phyloP scores from a whole-genome alignment of 2,888 invertebrate species.

The Cheilosia vernalis region DNA sequence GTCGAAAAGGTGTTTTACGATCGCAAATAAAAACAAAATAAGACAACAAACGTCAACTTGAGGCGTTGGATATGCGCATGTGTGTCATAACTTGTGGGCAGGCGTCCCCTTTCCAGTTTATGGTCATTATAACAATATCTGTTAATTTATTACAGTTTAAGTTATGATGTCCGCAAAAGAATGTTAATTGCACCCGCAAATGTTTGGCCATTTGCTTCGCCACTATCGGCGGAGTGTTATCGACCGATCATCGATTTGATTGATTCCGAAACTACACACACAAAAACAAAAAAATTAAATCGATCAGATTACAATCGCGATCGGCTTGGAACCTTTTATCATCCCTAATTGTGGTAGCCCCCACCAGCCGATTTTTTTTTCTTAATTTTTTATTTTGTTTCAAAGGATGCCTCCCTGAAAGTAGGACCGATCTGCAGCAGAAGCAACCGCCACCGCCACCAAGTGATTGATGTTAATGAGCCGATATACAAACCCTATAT shows the following conservation, averaged over 20 bases:
- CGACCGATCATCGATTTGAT: constrained; percentile 62
- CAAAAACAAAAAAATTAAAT: constrained; percentile 35
- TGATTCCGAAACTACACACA: constrained; percentile 29
- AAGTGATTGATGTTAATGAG: constrained; percentile 74
- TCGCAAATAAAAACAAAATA: background rate
- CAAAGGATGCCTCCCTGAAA: constrained; percentile 60
- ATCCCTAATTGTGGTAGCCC: constrained; percentile 64
- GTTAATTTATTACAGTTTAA: constrained; percentile 39
- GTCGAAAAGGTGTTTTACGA: constrained; percentile 41
- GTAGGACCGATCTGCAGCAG: constrained; percentile 7
- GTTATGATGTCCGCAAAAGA: constrained; percentile 33
- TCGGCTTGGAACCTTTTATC: constrained; percentile 69
- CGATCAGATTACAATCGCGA: constrained; percentile 51
- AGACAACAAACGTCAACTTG: constrained; percentile 36
- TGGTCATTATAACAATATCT: constrained; percentile 31
- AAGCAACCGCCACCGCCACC: constrained; percentile 25
- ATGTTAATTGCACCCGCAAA: constrained; percentile 50
- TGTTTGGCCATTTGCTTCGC: constrained; percentile 43
- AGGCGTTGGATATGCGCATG: constrained; percentile 41
- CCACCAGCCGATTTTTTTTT: constrained; percentile 14
- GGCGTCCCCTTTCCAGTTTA: constrained; percentile 5
- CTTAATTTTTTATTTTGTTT: background rate
- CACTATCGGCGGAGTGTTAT: constrained; percentile 26
- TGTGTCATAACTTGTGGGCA: constrained; percentile 28
- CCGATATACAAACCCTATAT: constrained; percentile 61